Base-by-base conservation (phyloP, 2,113 vertebrate genomes). In the Calypte anna region DNA sequence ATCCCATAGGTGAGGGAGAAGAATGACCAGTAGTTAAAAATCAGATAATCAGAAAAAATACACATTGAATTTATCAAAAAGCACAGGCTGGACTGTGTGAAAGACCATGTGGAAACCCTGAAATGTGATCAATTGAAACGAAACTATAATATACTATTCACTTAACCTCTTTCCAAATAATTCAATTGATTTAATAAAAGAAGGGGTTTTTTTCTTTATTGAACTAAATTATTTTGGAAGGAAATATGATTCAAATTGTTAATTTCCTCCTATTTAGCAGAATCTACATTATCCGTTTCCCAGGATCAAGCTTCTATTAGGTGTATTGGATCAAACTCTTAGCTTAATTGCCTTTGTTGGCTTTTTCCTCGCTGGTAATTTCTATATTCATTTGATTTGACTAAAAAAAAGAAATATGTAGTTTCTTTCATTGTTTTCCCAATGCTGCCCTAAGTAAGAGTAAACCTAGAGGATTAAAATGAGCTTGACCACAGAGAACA, bases 161-260 rank as follows among this genome's bases (percentile, higher is more conserved):
- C 38, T 82, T 88, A 94, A 93, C 72, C 24, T 90, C 67, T 66
- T 92, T 69, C 59, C 14, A 88, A 93, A 80, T 51, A 93, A 91
- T 63, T 88, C 14, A 40, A 48, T 17, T 83, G 23, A 88, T 77
- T 61, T 86, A 95, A 94, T 91, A 91, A 80, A 59, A 83, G 24
- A 69, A 66, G 27, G 2, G 46, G 70, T 91, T 48, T 21, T 91
- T 95, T 95, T 85, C 46, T 90, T 88, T 73, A 69, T 55, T 88
- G 79, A 90, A 55, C 43, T 13, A 69, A 51, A 80, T 85, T 90
- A 66, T 73, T 93, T 85, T 62, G n/a, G 67, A 31, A 90, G 28
- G 77, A 82, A 93, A 90, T 83, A 88, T n/a, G 9, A 90, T 77
- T 77, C 20, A 88, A 88, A 94, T 94, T 91, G 88, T 96, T 94